Evolutionary conservation across 2,888 invertebrate genomes (phyloP), one percentile per base, ranked within the genome.

Genomic region (Euzophera pinguis): DNA sequence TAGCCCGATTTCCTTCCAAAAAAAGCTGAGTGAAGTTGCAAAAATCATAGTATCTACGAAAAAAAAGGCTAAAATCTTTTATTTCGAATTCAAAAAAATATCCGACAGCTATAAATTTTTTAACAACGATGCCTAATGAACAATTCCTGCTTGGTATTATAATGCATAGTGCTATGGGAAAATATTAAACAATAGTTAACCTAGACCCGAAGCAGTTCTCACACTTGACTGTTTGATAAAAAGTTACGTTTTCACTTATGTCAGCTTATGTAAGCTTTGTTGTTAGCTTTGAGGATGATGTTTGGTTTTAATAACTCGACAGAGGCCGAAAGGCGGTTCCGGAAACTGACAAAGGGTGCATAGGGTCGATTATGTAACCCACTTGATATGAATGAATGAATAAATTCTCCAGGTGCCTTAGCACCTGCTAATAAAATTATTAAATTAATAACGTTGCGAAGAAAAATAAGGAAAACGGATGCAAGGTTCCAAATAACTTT

Each of bases 131-230:
- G 49, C 29, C 14, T 50, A 50, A 49, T 49, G 48, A 50, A 50
- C 39, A 50, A 39, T 39, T 39, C 39, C 39, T 37, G 48, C 27
- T 48, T 38, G 27, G 22, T 37, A 48, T 32, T 32, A 32, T 37
- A 38, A 39, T 50, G 14, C 37, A 39, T 50, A 16, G 22, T 64
- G 69, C 62, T 75, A 73, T 84, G 82, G 69, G 81, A 81, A 78
- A 60, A 58, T 13, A n/a, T 45, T 17, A 59, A 63, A 84, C 82
- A 84, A 83, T 74, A 71, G 47, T 54, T 78, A 83, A 85, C 87
- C 87, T 87, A 87, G 86, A 87, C 84, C 77, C 65, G 56, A 29
- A 69, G 68, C 71, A 38, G 69, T 69, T 87, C 87, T 74, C 87
- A 87, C 87, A 86, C 85, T 85, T 85, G 85, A 77, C 16, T 65